These are phyloP conservation scores for Marasmarcha lunaedactyla DNA, from an alignment of 2,888 invertebrate species.

Conservation along the genomic window DNA sequence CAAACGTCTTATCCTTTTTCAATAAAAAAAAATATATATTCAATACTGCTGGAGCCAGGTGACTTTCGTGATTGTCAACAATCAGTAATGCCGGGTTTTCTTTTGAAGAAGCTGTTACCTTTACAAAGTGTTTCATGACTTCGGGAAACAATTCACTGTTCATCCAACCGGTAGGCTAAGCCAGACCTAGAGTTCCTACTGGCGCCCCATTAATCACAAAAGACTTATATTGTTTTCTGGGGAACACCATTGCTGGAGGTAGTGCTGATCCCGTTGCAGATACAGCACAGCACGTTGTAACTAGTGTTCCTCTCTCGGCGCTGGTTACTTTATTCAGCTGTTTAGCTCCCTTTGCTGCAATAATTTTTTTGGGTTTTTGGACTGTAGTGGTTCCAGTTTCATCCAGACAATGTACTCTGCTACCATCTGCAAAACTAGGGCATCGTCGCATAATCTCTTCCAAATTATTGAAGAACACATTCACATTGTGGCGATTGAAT, in stretches of 20 bases:
- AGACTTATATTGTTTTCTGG: conserved; percentile 8
- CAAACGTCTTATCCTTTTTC: no score
- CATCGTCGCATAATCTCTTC: conserved; percentile 5
- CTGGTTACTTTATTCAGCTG: conserved; percentile 11
- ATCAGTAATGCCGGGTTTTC: conserved; percentile 21
- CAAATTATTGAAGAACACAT: conserved; percentile 9
- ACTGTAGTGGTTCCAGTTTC: conserved; percentile 15
- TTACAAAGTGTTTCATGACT: conserved; percentile 26
- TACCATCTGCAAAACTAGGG: conserved; percentile 13
- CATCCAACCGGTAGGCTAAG: conserved; percentile 8
- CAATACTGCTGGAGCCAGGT: conserved; percentile 18
- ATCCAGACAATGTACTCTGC: conserved; percentile 15
- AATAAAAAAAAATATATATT: no score
- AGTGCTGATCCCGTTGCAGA: conserved; percentile 7
- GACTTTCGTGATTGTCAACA: conserved; percentile 32
- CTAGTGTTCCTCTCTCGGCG: conserved; percentile 15
- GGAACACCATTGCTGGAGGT: conserved; percentile 10
- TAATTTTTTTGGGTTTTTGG: conserved; percentile 11
- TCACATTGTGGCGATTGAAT: conserved; percentile 15
- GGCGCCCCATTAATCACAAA: conserved; percentile 5
- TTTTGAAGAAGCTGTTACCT: conserved; percentile 15
- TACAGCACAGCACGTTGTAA: conserved; percentile 9
- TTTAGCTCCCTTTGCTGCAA: conserved; percentile 10
- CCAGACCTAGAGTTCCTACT: conserved; percentile 6
- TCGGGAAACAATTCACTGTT: conserved; percentile 18